phyloP scores from a whole-genome alignment of 2,797 vertebrate genomes.

The Gallinago solitaria region DNA sequence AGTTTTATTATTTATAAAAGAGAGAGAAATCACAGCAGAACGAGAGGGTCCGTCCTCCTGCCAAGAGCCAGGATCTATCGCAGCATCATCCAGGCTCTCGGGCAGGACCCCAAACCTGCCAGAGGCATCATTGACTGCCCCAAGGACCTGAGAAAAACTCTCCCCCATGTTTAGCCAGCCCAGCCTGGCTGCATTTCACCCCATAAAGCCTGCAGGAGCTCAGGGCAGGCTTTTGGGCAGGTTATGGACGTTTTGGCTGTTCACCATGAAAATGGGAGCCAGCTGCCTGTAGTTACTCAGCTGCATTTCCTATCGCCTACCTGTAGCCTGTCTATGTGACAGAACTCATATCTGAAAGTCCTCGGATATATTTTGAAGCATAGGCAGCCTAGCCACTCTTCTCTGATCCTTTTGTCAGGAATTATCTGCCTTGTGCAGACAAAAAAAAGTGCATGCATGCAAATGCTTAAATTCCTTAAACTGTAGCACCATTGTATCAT shows the following conservation, averaged over 20 bases:
- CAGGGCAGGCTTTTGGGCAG: not conserved
- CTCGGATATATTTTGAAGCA: not conserved
- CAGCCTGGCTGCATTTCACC: not conserved
- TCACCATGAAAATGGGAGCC: not conserved
- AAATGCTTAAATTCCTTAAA: not conserved
- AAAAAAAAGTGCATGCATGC: not conserved
- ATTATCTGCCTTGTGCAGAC: not conserved
- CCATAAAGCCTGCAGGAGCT: not conserved
- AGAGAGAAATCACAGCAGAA: not conserved
- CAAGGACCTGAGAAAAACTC: not conserved
- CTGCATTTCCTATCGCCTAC: not conserved
- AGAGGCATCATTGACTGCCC: accelerated
- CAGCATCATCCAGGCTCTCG: not conserved
- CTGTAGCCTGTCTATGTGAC: not conserved
- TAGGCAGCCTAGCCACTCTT: not conserved
- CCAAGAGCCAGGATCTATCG: accelerated
- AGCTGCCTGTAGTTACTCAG: not conserved
- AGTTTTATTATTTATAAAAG: not conserved
- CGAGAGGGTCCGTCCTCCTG: not conserved
- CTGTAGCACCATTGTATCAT: not conserved
- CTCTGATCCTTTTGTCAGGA: not conserved
- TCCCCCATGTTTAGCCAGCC: not conserved
- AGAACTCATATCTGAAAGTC: not conserved
- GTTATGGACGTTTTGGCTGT: not conserved
- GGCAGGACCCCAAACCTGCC: not conserved